These are phyloP conservation scores for Limnephilus marmoratus DNA, from an alignment of 2,888 invertebrate genomes.

Conservation along the genomic window DNA sequence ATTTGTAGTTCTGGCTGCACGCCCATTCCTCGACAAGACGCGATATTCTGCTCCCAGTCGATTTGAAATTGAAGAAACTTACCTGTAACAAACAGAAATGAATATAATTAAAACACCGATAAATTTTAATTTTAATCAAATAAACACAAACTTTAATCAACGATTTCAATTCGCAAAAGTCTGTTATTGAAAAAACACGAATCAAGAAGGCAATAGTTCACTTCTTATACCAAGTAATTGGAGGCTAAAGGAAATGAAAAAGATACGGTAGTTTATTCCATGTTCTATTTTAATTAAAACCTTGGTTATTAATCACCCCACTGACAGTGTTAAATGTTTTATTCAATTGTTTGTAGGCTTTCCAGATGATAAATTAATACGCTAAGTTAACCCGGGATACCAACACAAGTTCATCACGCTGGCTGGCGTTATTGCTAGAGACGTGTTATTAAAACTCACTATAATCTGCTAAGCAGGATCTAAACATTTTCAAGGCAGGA, in stretches of 20 bases:
- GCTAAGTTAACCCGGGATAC: slow-evolving; percentile 33
- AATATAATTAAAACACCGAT: neutral
- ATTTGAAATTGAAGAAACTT: neutral
- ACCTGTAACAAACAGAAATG: neutral
- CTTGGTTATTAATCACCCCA: slow-evolving; percentile 41
- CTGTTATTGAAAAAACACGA: neutral
- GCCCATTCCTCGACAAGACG: neutral
- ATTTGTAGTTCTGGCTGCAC: neutral
- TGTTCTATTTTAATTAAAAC: slow-evolving; percentile 40
- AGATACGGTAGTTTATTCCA: slow-evolving; percentile 3
- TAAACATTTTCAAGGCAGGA: neutral
- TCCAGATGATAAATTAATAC: slow-evolving; percentile 56
- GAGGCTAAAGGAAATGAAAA: slow-evolving; percentile 4
- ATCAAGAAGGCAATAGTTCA: neutral
- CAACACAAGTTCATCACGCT: slow-evolving; percentile 38
- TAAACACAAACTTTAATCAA: neutral
- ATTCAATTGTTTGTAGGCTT: slow-evolving; percentile 44
- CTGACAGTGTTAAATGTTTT: slow-evolving; percentile 56
- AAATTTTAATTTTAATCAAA: neutral
- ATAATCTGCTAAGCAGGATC: slow-evolving; percentile 15
- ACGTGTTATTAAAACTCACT: slow-evolving; percentile 42
- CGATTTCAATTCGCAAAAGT: neutral
- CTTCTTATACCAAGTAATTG: neutral
- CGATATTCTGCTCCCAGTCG: neutral
- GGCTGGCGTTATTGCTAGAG: neutral